These are phyloP conservation scores for Xyrichtys novacula DNA, from an alignment of 2,797 vertebrate species.

Conservation along the genomic window DNA sequence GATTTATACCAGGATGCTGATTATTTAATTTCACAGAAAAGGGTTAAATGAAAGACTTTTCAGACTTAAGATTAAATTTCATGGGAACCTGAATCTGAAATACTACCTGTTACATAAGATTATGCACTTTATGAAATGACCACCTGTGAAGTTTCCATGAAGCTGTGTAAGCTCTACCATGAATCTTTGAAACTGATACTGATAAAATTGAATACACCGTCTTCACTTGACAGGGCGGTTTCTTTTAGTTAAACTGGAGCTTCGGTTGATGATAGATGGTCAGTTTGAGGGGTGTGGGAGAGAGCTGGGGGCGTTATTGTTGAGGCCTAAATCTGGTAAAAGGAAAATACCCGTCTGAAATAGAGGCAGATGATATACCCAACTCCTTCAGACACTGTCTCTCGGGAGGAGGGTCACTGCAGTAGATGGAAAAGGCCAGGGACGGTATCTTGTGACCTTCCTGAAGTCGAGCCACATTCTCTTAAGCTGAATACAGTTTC, in stretches of 20 bases:
- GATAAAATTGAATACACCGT: not conserved
- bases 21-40: not conserved
- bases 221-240: not conserved
- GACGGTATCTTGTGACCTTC: conserved; percentile 73
- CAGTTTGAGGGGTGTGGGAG: conserved; percentile 1
- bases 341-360: conserved; percentile 69
- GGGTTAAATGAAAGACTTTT: not conserved
- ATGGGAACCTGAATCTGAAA: conserved; percentile 4
- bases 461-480: conserved; percentile 66
- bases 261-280: conserved; percentile 1
- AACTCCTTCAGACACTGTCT: conserved; percentile 38
- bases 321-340: conserved; percentile 63
- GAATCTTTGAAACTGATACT: conserved; percentile 35
- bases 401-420: conserved; percentile 37
- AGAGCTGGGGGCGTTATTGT: conserved; percentile 43
- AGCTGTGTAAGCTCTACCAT: conserved; percentile 1
- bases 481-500: conserved; percentile 50
- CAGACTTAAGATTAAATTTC: not conserved
- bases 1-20: conserved; percentile 13
- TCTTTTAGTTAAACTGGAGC: conserved; percentile 8
- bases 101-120: conserved; percentile 8
- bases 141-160: conserved; percentile 21
- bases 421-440: conserved; percentile 73
- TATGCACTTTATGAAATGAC: conserved; percentile 14
- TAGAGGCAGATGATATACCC: conserved; percentile 66